These are phyloP conservation scores for Acleris emargana DNA, from an alignment of 2,888 invertebrate genomes.

Conservation along the genomic window DNA sequence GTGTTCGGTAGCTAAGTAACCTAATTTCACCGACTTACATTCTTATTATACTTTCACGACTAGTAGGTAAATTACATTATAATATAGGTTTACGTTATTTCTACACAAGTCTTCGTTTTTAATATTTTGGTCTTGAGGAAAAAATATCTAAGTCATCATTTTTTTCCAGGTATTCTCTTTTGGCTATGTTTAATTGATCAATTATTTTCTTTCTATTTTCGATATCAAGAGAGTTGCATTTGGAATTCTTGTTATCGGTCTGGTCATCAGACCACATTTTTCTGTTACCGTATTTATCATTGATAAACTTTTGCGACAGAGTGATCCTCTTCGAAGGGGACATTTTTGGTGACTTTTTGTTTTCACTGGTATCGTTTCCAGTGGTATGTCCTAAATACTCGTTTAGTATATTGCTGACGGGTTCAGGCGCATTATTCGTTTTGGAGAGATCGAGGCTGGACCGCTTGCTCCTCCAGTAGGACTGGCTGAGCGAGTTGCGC, in stretches of 20 bases:
- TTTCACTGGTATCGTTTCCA: slow-evolving; percentile 59
- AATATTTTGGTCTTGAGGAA: slow-evolving; percentile 55
- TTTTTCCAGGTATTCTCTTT: slow-evolving; percentile 63
- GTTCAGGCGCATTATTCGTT: slow-evolving; percentile 55
- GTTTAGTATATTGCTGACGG: slow-evolving; percentile 60
- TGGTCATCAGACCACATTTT: slow-evolving; percentile 76
- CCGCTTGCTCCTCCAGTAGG: slow-evolving; percentile 78
- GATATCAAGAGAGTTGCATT: slow-evolving; percentile 60
- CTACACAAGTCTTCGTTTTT: slow-evolving; percentile 39
- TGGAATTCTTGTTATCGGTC: slow-evolving; percentile 63
- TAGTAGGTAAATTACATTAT: slow-evolving; percentile 41
- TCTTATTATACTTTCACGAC: slow-evolving; percentile 51
- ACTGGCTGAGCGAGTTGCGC: slow-evolving; percentile 78
- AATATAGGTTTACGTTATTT: slow-evolving; percentile 25
- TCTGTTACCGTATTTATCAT: slow-evolving; percentile 80
- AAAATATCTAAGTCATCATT: slow-evolving; percentile 61
- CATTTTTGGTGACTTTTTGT: slow-evolving; percentile 68
- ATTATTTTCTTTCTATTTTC: slow-evolving; percentile 71
- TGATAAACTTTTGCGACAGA: slow-evolving; percentile 80
- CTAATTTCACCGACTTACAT: slow-evolving; percentile 59
- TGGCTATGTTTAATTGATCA: slow-evolving; percentile 66
- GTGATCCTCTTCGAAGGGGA: slow-evolving; percentile 71
- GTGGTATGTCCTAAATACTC: slow-evolving; percentile 78
- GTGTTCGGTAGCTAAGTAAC: slow-evolving; percentile 49
- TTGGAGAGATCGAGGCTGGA: slow-evolving; percentile 73